Evolutionary conservation across 2,113 vertebrate genomes (phyloP), one percentile per base, ranked within the genome.

Genomic region (Eudyptes chrysolophus): DNA sequence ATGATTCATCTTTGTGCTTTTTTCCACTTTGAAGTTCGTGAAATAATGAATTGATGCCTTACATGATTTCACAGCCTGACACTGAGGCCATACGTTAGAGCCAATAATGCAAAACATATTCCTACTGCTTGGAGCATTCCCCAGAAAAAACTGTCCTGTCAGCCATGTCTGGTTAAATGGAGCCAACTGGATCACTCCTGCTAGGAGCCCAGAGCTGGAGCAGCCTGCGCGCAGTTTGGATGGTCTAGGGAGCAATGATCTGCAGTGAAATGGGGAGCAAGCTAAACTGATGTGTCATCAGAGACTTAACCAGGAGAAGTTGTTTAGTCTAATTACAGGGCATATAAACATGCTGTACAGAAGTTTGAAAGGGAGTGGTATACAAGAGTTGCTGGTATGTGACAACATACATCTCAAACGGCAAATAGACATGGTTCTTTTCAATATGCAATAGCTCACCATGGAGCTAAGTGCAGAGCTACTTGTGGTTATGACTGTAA

Each of bases 21-120:
- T 52, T 89, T 40, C 42, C 42, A 29, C 58, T 84, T 58, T 51
- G 32, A 84, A 87, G 55, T 87, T 90, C 46, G 49, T 77, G 64
- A 61, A 80, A 49, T 58, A 92, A 78, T 54, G 58, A 74, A 69
- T 69, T 29, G 51, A 66, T 54, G 24, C 20, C n/a, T 90, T 48
- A 66, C 5, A 32, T 16, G 34, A 86, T 90, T 96, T 95, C 84
- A 89, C 46, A 86, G 38, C 29, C 72, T 90, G 79, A 48, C 58
- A 74, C 18, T 74, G 76, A 74, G 11, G 24, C 17, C 2, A 0
- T n/a, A 22, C 38, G 6, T 54, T 86, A 48, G 15, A 65, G 34
- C 34, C 11, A 92, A 74, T 40, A 89, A 58, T 14, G 27, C 14
- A 84, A 92, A 84, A 52, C 2, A 22, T 16, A 65, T 75, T 87